These are phyloP conservation scores for Argyra leucocephala DNA, from an alignment of 2,888 invertebrate genomes.

Conservation along the genomic window DNA sequence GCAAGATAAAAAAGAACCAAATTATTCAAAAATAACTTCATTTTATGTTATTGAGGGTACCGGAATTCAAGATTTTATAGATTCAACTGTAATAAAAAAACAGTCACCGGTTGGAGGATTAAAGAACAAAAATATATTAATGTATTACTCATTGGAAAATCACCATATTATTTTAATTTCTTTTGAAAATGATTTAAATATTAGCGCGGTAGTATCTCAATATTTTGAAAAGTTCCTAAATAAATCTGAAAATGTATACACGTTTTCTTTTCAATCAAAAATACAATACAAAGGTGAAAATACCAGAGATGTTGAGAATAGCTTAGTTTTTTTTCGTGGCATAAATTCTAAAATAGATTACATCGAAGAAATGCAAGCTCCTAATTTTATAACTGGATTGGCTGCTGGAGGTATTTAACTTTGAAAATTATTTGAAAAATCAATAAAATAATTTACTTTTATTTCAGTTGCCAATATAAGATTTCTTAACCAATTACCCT, in stretches of 20 bases:
- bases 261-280: constrained; percentile 36
- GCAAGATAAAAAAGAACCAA: constrained; percentile 12
- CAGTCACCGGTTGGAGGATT: constrained; percentile 30
- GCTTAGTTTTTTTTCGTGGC: constrained; percentile 33
- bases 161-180: constrained; percentile 30
- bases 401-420: constrained; percentile 36
- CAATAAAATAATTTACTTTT: not conserved
- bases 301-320: constrained; percentile 30
- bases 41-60: constrained; percentile 36
- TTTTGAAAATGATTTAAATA: constrained; percentile 34
- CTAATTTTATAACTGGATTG: constrained; percentile 40
- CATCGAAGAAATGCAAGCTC: constrained; percentile 32
- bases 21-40: constrained; percentile 17
- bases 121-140: constrained; percentile 22
- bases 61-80: constrained; percentile 32
- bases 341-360: constrained; percentile 28
- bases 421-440: not conserved
- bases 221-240: constrained; percentile 32
- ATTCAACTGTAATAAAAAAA: constrained; percentile 27
- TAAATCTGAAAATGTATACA: constrained; percentile 32
- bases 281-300: constrained; percentile 38
- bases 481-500: constrained; percentile 28
- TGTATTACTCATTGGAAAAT: constrained; percentile 20
- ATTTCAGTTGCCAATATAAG: constrained; percentile 36
- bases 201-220: constrained; percentile 34